Evolutionary conservation across 2,888 invertebrate genomes (phyloP).

Genomic region (Drosophila planitibia): DNA sequence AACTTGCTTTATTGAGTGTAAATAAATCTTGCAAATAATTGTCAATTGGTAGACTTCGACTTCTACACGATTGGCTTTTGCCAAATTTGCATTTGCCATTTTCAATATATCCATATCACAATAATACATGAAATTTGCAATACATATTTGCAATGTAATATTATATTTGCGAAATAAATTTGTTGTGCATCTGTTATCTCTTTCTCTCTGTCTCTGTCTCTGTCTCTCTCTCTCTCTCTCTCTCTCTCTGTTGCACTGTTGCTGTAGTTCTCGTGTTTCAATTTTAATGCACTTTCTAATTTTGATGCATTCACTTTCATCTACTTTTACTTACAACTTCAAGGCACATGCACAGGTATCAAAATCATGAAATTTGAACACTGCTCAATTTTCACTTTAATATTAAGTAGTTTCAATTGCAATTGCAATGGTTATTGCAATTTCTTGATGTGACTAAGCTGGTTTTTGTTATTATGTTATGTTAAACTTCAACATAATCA

Average conservation of each 20-base stretch:
- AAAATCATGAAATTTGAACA: background rate
- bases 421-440: constrained; percentile 9
- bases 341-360: background rate
- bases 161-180: background rate
- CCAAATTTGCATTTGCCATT: background rate
- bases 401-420: constrained; percentile 19
- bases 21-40: background rate
- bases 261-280: background rate
- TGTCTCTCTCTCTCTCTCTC: background rate
- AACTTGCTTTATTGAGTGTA: background rate
- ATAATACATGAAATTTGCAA: background rate
- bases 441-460: constrained; percentile 35
- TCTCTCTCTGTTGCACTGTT: background rate
- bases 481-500: constrained; percentile 38
- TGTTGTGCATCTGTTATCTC: background rate
- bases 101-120: background rate
- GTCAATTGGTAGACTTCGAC: background rate
- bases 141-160: background rate
- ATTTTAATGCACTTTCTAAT: constrained; percentile 11
- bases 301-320: constrained; percentile 25
- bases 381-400: constrained; percentile 26
- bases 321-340: constrained; percentile 4
- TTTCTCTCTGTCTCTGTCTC: background rate
- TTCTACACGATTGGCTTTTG: background rate
- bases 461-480: constrained; percentile 19